Evolutionary conservation across 2,888 invertebrate species (phyloP).

Genomic region (Antheraea yamamai): DNA sequence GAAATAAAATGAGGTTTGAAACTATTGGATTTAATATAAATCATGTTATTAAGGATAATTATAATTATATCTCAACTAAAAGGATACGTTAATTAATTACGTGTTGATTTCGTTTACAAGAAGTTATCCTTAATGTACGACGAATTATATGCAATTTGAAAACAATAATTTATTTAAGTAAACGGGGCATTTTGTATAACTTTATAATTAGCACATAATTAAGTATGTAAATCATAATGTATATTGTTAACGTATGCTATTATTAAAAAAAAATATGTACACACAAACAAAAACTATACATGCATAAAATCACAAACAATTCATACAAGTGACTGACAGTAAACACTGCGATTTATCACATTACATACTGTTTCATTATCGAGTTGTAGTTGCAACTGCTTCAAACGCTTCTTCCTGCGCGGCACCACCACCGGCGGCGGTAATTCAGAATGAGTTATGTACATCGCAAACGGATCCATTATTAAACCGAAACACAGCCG

Average conservation of each 20-base stretch:
- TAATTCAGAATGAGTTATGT: conserved; percentile 68
- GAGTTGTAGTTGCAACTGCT: conserved; percentile 66
- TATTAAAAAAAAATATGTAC: conserved; percentile 22
- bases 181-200: neutral
- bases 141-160: neutral
- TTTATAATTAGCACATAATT: conserved; percentile 6
- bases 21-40: neutral
- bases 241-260: neutral
- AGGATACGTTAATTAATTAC: neutral
- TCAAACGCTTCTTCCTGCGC: conserved; percentile 72
- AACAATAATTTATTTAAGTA: neutral
- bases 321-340: conserved; percentile 27
- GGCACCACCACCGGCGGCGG: conserved; percentile 72
- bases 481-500: conserved; percentile 34
- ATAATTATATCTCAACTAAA: neutral
- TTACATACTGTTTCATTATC: conserved; percentile 50
- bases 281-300: conserved; percentile 40
- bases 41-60: neutral
- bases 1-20: neutral
- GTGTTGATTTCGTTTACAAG: neutral
- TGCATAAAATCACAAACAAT: conserved; percentile 28
- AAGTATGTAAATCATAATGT: neutral
- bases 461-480: conserved; percentile 76
- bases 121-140: neutral
- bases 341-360: conserved; percentile 33